These are phyloP conservation scores for Callorhinus ursinus DNA, from an alignment of 2,113 vertebrate species.

Conservation along the genomic window DNA sequence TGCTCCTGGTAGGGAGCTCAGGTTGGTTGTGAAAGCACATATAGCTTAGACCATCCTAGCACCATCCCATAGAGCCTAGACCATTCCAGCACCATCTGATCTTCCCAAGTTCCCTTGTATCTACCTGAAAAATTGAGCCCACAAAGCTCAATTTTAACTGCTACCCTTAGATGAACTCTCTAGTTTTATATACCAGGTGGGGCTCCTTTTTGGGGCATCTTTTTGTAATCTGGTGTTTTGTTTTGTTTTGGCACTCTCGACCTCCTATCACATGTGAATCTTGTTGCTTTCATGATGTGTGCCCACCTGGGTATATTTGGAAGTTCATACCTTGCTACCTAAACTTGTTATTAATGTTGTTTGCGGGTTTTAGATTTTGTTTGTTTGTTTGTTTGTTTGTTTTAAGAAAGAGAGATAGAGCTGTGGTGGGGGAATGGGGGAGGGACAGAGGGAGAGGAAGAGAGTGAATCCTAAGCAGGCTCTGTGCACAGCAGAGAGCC, in stretches of 20 bases:
- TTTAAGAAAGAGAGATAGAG: background rate
- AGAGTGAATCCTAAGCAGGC: background rate
- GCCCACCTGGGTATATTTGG: background rate
- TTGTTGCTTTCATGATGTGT: background rate
- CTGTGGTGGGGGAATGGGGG: too few species aligned
- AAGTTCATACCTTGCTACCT: background rate
- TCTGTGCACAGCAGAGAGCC: background rate
- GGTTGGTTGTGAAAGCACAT: background rate
- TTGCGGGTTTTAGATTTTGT: background rate
- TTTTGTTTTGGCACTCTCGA: background rate
- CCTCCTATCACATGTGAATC: background rate
- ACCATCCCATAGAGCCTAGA: background rate
- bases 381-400: background rate
- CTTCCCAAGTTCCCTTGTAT: background rate
- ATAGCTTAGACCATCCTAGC: background rate
- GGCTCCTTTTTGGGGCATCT: background rate
- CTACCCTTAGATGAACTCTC: background rate
- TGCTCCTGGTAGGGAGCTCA: background rate
- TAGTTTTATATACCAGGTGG: background rate
- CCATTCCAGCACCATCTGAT: background rate
- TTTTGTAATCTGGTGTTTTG: background rate
- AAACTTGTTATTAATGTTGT: background rate
- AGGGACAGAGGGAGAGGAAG: background rate
- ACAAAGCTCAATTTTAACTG: background rate
- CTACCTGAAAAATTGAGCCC: background rate